A percentile compares a stretch with the other conserved stretches of the same genome.
These are phyloP conservation scores for Eueides isabella DNA, from an alignment of 1,140 invertebrate species.

Conservation along the genomic window DNA sequence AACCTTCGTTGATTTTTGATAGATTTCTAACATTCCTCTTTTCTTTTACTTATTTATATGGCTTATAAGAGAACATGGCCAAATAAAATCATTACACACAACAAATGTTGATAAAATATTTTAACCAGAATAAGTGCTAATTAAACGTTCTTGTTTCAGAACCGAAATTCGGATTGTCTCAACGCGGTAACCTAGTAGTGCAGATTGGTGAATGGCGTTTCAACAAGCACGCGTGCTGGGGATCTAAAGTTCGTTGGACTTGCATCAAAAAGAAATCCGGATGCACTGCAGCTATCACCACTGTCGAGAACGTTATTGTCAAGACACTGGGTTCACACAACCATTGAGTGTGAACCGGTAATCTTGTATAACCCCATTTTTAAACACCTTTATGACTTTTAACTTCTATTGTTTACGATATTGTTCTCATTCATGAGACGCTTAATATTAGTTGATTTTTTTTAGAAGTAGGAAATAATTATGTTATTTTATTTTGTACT, in stretches of 20 bases:
- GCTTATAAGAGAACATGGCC: background rate
- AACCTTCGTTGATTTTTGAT: background rate
- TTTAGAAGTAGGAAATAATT: background rate
- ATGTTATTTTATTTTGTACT: background rate
- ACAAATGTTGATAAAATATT: background rate
- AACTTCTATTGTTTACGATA: background rate
- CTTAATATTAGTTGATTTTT: background rate
- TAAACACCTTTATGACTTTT: background rate
- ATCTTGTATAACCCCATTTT: background rate
- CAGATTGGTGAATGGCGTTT: slow-evolving; percentile 74
- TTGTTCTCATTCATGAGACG: background rate
- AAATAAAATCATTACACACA: too few species aligned
- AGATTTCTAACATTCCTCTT: background rate
- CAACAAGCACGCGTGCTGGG: slow-evolving; percentile 72
- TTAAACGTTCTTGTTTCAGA: slow-evolving; percentile 54
- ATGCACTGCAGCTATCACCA: slow-evolving; percentile 70
- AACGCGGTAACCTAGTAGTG: slow-evolving; percentile 71
- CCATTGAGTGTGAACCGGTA: slow-evolving; percentile 46
- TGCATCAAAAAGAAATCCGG: slow-evolving; percentile 75
- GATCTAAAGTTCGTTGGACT: slow-evolving; percentile 69
- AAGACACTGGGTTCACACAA: slow-evolving; percentile 71
- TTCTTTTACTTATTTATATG: background rate
- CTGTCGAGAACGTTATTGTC: slow-evolving; percentile 70
- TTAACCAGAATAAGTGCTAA: slow-evolving; percentile 6
- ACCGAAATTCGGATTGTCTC: slow-evolving; percentile 69